Base-by-base conservation (phyloP, 2,888 invertebrate species). In the Cephus sareptanus region DNA sequence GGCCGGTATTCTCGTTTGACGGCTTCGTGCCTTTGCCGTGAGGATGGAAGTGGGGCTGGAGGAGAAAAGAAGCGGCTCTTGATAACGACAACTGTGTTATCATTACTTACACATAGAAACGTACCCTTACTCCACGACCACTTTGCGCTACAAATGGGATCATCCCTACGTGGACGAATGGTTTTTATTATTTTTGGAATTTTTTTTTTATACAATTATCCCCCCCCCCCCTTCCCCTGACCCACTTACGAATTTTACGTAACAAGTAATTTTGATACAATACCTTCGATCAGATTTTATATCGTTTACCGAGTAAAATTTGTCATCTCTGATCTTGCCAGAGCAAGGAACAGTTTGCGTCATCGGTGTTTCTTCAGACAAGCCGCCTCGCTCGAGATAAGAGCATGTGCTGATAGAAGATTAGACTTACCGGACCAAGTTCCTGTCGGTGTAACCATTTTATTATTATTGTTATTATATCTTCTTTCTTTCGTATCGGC, bases 21-120 rank as follows among this genome's bases (percentile, higher is more conserved):
- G 84, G 84, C 83, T 85, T 85, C 79, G 82, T 80, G 78, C 76
- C 76, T 74, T 71, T 23, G 71, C 71, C 74, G 68, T 69, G 69
- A 75, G 71, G 31, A 75, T 71, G n/a, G 34, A 70, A 56, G 71
- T 71, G 37, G 78, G 76, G 75, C 73, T 73, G 71, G 68, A 82
- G 82, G 77, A 83, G 82, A 77, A 81, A 85, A 86, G 83, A 83
- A 84, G 82, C 78, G 71, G 82, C 82, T 85, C 79, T 77, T 30
- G 89, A 90, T 90, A 90, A 87, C 87, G 89, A 89, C 88, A 88
- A 88, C 85, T 80, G 81, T 80, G 82, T 80, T 88, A 89, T 89
- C 88, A 81, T 80, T 76, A 69, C 78, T 77, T 75, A 56, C 56
- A 56, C 56, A 56, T 56, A 56, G 56, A 56, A 56, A 23, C 15